These are phyloP conservation scores for Hybos culiciformis DNA, from an alignment of 2,888 invertebrate species.

Conservation along the genomic window DNA sequence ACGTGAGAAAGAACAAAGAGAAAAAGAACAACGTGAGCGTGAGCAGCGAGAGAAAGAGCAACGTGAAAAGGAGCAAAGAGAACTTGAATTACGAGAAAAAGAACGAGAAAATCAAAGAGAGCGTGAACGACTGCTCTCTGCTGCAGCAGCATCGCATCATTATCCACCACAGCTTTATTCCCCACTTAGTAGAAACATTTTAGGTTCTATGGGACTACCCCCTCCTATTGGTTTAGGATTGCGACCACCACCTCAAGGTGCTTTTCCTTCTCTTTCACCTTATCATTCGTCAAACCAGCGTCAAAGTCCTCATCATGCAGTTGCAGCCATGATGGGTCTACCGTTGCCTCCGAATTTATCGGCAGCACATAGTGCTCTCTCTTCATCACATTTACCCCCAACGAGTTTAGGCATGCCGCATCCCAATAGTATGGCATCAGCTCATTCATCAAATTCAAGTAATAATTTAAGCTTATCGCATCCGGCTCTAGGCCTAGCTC, in stretches of 20 bases:
- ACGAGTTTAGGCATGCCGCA: slow-evolving; percentile 27
- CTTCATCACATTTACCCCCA: slow-evolving; percentile 30
- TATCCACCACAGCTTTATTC: slow-evolving; percentile 32
- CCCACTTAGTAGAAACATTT: slow-evolving; percentile 28
- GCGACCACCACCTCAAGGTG: slow-evolving; percentile 27
- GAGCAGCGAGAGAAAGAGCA: slow-evolving; percentile 20
- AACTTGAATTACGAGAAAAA: slow-evolving; percentile 36
- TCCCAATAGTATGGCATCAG: slow-evolving; percentile 25
- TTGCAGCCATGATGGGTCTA: slow-evolving; percentile 29
- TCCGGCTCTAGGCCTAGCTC: slow-evolving; percentile 26
- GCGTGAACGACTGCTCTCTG: slow-evolving; percentile 31
- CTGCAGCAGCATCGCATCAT: slow-evolving; percentile 24
- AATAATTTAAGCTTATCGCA: slow-evolving; percentile 25
- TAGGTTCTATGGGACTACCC: slow-evolving; percentile 29
- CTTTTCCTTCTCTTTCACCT: slow-evolving; percentile 30
- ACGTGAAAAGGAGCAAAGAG: slow-evolving; percentile 31
- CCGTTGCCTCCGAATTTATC: slow-evolving; percentile 29
- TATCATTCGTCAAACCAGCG: slow-evolving; percentile 33
- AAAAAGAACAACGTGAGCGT: slow-evolving; percentile 31
- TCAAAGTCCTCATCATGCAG: slow-evolving; percentile 27
- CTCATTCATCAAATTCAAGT: slow-evolving; percentile 10
- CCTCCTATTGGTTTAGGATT: slow-evolving; percentile 30
- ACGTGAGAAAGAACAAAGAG: slow-evolving; percentile 33
- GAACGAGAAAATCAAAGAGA: slow-evolving; percentile 35
- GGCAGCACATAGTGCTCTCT: slow-evolving; percentile 24